phyloP scores from a whole-genome alignment of 2,888 invertebrate species.

The Eristalis intricaria region DNA sequence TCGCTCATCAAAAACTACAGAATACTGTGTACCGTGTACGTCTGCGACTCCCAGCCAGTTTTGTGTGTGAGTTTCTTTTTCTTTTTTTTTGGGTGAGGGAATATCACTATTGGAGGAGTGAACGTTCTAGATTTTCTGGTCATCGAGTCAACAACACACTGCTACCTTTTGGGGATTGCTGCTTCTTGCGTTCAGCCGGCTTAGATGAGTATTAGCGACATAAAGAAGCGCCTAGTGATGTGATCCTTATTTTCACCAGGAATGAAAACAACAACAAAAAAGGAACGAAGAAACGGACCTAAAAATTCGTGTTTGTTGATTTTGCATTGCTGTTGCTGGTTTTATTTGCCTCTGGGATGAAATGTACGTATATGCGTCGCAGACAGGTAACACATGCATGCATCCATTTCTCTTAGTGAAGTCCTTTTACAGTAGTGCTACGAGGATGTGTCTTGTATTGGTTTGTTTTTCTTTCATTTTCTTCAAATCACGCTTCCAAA shows the following conservation, averaged over 20 bases:
- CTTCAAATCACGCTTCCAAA: slow-evolving; percentile 37
- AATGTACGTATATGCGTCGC: slow-evolving; percentile 35
- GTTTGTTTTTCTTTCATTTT: slow-evolving; percentile 57
- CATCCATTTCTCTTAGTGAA: slow-evolving; percentile 21
- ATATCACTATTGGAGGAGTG: slow-evolving; percentile 49
- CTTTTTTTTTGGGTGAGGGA: slow-evolving; percentile 28
- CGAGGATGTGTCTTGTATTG: slow-evolving; percentile 4
- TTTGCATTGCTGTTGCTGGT: slow-evolving; percentile 51
- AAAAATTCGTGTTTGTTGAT: slow-evolving; percentile 58
- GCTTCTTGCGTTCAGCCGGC: slow-evolving; percentile 45
- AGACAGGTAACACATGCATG: slow-evolving; percentile 52
- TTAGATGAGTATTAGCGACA: slow-evolving; percentile 61
- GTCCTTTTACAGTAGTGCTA: background rate
- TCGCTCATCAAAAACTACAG: background rate
- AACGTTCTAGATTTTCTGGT: slow-evolving; percentile 67
- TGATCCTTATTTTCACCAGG: slow-evolving; percentile 53
- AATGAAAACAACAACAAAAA: slow-evolving; percentile 20
- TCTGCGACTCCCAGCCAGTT: background rate
- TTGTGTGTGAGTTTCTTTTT: background rate
- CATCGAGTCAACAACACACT: slow-evolving; percentile 63
- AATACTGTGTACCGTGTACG: slow-evolving; percentile 7
- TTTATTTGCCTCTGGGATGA: slow-evolving; percentile 43
- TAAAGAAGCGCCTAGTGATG: slow-evolving; percentile 60
- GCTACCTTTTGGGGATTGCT: slow-evolving; percentile 21
- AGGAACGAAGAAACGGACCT: too few species aligned